Conservation (phyloP, 2,888 invertebrate genomes). For the Ptychoptera albimana region DNA sequence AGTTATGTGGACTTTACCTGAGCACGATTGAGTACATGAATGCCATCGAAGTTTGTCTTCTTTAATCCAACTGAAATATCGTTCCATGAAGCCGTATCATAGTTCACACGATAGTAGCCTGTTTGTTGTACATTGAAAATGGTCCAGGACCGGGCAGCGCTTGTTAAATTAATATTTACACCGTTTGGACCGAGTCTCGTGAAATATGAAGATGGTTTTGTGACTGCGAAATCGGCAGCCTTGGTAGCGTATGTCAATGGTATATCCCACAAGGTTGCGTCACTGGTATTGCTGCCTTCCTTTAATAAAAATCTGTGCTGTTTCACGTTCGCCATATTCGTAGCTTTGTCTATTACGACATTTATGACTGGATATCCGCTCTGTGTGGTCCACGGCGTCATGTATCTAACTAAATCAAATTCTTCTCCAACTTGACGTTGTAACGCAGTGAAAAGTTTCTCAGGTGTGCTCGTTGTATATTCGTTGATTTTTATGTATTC, state of each 20-base stretch:
- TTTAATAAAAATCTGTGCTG: neutral
- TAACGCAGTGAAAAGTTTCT: constrained; percentile 1
- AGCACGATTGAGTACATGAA: constrained; percentile 53
- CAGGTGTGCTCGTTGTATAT: constrained; percentile 1
- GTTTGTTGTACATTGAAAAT: constrained; percentile 43
- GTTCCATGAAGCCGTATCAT: constrained; percentile 41
- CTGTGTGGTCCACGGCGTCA: constrained; percentile 40
- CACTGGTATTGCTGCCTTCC: neutral
- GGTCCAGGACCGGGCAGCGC: constrained; percentile 30
- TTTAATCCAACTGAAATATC: constrained; percentile 32
- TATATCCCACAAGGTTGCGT: constrained; percentile 5
- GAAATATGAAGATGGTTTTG: neutral
- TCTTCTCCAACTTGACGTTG: neutral
- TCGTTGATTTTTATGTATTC: constrained; percentile 32
- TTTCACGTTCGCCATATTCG: neutral
- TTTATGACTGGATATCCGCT: constrained; percentile 47
- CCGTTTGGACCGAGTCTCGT: too few relatives aligned
- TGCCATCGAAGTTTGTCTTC: constrained; percentile 28
- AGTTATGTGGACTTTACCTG: constrained; percentile 27
- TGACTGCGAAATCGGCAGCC: neutral
- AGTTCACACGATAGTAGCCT: constrained; percentile 51
- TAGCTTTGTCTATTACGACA: constrained; percentile 20
- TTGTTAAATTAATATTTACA: neutral
- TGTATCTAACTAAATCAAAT: neutral
- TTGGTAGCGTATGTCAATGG: constrained; percentile 4